A percentile compares a stretch with the other conserved stretches of the same genome.
These are phyloP conservation scores for Lutjanus argentimaculatus DNA, from an alignment of 2,797 vertebrate species.

Conservation along the genomic window DNA sequence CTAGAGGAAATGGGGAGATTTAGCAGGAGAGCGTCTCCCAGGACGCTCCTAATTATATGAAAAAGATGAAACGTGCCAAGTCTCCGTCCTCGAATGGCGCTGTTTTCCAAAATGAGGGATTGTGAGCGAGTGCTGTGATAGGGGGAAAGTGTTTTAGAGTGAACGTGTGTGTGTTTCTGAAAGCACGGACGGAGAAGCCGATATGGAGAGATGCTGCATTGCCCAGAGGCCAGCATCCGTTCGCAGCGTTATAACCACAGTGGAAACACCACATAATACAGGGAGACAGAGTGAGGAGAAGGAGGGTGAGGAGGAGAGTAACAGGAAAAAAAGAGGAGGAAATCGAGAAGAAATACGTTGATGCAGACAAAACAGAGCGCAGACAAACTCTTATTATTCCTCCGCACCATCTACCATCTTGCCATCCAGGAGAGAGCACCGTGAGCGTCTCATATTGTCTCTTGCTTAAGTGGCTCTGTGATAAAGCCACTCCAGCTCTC, in stretches of 20 bases:
- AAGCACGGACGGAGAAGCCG: slow-evolving; percentile 20
- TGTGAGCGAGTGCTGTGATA: slow-evolving; percentile 15
- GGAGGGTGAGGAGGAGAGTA: background rate
- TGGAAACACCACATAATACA: slow-evolving; percentile 53
- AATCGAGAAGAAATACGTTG: slow-evolving; percentile 46
- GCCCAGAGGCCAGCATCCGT: slow-evolving; percentile 63
- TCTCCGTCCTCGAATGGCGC: slow-evolving; percentile 7
- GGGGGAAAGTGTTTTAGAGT: slow-evolving; percentile 27
- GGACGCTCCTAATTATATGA: slow-evolving; percentile 55
- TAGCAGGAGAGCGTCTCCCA: slow-evolving; percentile 43
- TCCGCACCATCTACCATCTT: slow-evolving; percentile 33
- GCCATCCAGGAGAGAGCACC: slow-evolving; percentile 19
- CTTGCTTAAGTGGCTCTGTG: slow-evolving; percentile 24
- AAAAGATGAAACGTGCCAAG: slow-evolving; percentile 49
- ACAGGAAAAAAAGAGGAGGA: slow-evolving; percentile 8
- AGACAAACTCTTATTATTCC: slow-evolving; percentile 23
- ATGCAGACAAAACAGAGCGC: slow-evolving; percentile 24
- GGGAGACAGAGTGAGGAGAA: slow-evolving; percentile 34
- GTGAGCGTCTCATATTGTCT: slow-evolving; percentile 14
- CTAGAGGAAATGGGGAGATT: slow-evolving; percentile 53
- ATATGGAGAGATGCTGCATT: slow-evolving; percentile 45
- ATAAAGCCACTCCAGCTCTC: slow-evolving; percentile 27
- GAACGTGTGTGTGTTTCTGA: slow-evolving; percentile 22
- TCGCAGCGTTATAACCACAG: slow-evolving; percentile 56
- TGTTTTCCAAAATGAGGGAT: slow-evolving; percentile 17